Base-by-base conservation (phyloP, 1,140 invertebrate species). In the Panagrolaimus sp. region DNA sequence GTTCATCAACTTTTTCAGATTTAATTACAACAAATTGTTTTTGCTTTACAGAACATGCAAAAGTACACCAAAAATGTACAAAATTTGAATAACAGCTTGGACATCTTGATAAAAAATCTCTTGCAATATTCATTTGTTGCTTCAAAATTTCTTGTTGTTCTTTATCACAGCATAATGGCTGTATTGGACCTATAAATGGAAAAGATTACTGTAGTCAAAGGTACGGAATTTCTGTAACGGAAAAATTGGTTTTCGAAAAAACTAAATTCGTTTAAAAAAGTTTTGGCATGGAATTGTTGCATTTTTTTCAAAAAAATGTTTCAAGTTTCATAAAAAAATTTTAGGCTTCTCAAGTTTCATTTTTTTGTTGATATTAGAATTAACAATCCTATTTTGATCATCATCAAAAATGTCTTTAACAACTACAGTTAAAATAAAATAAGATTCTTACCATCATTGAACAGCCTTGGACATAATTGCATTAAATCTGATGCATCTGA, bases 31-130 rank as follows among this genome's bases (percentile, higher is more conserved):
- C 81, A 79, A 91, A 96, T 6, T 87, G 83, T 47, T 88, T 38
- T 81, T 96, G 93, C n/a, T 87, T 71, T 0, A 89, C 88, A 15
- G 87, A 87, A 83, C 94, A 97, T 0, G 91, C 90, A 74, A 94
- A 79, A 43, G 79, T 69, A 46, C 73, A 77, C 73, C 78, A 78
- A n/a, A 78, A 75, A 64, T 78, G 76, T 4, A 73, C 73, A 67
- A 80, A 78, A 63, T 78, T 78, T 24, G 76, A 72, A 65, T 73
- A 78, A 65, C 77, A 78, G 45, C 76, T 76, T 0, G 77, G 78
- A 52, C 77, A 78, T 43, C 73, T 73, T 17, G 45, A 65, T 8
- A 78, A 55, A n/a, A 78, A 32, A 44, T 81, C 77, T 28, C 64
- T 47, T n/a, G 77, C 72, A 6, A 80, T 38, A 15, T 26, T 73